A percentile compares a stretch with the other conserved stretches of the same genome.
These are phyloP conservation scores for Chionoecetes opilio DNA, from an alignment of 1,140 invertebrate species.

Conservation along the genomic window DNA sequence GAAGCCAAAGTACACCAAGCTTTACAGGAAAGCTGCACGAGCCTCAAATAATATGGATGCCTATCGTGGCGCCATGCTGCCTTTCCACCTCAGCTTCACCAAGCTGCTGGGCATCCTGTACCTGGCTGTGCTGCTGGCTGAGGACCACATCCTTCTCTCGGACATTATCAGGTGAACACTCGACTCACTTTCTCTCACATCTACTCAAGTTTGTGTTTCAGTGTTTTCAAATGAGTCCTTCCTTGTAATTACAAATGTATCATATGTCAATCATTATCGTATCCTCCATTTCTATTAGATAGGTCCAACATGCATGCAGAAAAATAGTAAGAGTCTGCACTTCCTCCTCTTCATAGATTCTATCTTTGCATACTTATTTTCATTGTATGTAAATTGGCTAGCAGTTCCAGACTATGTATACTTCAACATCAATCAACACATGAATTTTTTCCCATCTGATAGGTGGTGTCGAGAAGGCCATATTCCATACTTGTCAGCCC, in stretches of 20 bases:
- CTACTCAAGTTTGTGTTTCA: not conserved
- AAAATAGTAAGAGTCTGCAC: too few species aligned
- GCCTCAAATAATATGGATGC: not conserved
- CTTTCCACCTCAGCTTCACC: not conserved
- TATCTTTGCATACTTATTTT: too few species aligned
- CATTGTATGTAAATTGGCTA: too few species aligned
- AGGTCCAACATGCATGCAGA: too few species aligned
- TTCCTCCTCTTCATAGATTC: too few species aligned
- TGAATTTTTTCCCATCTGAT: too few species aligned
- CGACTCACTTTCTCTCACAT: too few species aligned
- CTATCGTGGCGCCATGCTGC: not conserved
- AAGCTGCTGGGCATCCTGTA: constrained; percentile 56
- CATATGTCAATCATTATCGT: too few species aligned
- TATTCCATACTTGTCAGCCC: constrained; percentile 61
- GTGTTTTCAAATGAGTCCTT: not conserved
- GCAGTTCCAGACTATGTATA: too few species aligned
- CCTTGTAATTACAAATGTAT: not conserved
- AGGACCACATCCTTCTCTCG: constrained; percentile 54
- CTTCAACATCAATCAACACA: too few species aligned
- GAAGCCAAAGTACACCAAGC: not conserved
- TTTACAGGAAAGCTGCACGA: not conserved
- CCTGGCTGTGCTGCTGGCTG: constrained; percentile 49
- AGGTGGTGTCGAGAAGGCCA: constrained; percentile 71
- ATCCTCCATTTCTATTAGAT: too few species aligned
- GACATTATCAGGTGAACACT: constrained; percentile 59